Evolutionary conservation across 2,888 invertebrate species (phyloP).

Genomic region (Platynereis dumerilii): DNA sequence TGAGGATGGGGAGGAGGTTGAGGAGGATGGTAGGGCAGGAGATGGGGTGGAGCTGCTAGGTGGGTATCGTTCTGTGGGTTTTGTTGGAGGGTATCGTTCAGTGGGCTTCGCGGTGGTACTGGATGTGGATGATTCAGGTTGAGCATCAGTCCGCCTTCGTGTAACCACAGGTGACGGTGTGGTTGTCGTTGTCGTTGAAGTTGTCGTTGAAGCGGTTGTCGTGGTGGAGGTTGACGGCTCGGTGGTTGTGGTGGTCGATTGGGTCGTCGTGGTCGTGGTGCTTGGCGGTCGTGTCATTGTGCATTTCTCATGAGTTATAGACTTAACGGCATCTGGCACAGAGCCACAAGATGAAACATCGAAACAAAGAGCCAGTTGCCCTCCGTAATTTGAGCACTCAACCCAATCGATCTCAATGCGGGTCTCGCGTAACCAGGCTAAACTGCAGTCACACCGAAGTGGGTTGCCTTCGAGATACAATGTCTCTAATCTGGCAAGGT

Average conservation of each 20-base stretch:
- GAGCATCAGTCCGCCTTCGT: not conserved
- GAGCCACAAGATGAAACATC: constrained; percentile 12
- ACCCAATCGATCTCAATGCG: constrained; percentile 26
- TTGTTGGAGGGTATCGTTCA: not conserved
- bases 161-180: constrained; percentile 11
- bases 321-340: not conserved
- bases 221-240: constrained; percentile 1
- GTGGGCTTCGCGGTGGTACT: constrained; percentile 9
- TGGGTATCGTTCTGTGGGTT: not conserved
- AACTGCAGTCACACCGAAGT: constrained; percentile 27
- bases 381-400: constrained; percentile 8
- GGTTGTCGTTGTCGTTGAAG: constrained; percentile 2
- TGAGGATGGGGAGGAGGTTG: constrained; percentile 5
- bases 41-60: constrained; percentile 9
- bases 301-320: constrained; percentile 12
- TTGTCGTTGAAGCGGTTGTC: not conserved
- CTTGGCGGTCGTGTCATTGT: constrained; percentile 11
- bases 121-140: constrained; percentile 3
- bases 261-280: constrained; percentile 5
- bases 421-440: constrained; percentile 25
- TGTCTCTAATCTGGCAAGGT: constrained; percentile 12
- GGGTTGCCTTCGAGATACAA: constrained; percentile 28
- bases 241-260: constrained; percentile 13
- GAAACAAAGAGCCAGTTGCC: constrained; percentile 21
- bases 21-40: constrained; percentile 6